Evolutionary conservation across 2,888 invertebrate genomes (phyloP).

Genomic region (Seira musarum): DNA sequence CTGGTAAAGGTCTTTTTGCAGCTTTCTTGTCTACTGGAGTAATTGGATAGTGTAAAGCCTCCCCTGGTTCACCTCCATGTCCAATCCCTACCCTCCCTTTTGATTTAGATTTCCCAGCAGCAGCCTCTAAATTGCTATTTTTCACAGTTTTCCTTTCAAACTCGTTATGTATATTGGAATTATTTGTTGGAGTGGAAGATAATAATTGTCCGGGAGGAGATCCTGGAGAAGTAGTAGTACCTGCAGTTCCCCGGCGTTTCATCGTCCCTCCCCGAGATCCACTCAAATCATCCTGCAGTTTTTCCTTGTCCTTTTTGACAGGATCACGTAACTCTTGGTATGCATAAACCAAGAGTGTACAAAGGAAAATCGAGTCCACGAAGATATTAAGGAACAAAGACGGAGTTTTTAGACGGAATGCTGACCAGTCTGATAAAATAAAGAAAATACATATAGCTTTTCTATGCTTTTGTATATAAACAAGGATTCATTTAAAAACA

Average conservation of each 20-base stretch:
- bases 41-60: conserved; percentile 52
- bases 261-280: conserved; percentile 1
- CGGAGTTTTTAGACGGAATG: conserved; percentile 50
- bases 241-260: conserved; percentile 10
- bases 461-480: too few relatives aligned
- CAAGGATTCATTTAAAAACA: too few relatives aligned
- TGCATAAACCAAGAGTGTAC: conserved; percentile 47
- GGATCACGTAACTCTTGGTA: conserved; percentile 51
- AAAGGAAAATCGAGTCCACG: conserved; percentile 51
- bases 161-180: conserved; percentile 51
- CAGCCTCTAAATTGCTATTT: conserved; percentile 52
- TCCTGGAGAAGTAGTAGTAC: conserved; percentile 34
- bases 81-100: conserved; percentile 46
- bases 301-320: conserved; percentile 30
- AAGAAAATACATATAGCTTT: too few relatives aligned
- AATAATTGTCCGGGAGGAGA: conserved; percentile 35
- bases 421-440: conserved; percentile 62
- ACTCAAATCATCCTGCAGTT: not conserved
- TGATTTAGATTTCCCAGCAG: conserved; percentile 1
- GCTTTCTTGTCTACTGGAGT: conserved; percentile 40
- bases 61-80: conserved; percentile 43
- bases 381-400: conserved; percentile 45
- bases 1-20: conserved; percentile 48
- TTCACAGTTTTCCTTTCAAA: conserved; percentile 44
- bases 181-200: conserved; percentile 45